A percentile compares a stretch with the other conserved stretches of the same genome.
phyloP scores from a whole-genome alignment of 2,888 invertebrate genomes.

The Branchipolynoe longqiensis region DNA sequence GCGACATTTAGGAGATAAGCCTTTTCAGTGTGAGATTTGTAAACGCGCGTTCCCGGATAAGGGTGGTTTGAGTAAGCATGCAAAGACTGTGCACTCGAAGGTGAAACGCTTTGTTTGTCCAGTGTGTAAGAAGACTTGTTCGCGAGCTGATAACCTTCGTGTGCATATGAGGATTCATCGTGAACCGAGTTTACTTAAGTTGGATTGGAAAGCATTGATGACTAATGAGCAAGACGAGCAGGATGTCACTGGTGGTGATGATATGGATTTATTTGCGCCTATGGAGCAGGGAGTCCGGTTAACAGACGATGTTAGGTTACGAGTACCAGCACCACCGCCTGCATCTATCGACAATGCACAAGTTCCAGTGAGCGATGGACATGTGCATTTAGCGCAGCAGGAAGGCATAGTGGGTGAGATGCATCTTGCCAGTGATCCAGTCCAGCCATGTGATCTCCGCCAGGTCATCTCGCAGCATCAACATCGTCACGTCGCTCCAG shows the following conservation, averaged over 20 bases:
- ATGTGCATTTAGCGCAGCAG: too few species aligned
- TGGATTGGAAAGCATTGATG: conserved; percentile 56
- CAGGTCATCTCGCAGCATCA: not conserved
- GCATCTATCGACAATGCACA: too few species aligned
- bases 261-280: not conserved
- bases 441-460: conserved; percentile 10
- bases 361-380: too few species aligned
- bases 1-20: conserved; percentile 70
- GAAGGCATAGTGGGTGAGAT: too few species aligned
- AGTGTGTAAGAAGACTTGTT: conserved; percentile 75
- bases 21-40: conserved; percentile 70
- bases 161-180: conserved; percentile 66
- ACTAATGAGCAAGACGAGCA: conserved; percentile 3
- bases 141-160: conserved; percentile 77
- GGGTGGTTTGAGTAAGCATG: conserved; percentile 77
- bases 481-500: not conserved
- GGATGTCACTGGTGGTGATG: not conserved
- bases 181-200: conserved; percentile 62
- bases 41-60: conserved; percentile 74
- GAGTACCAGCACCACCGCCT: too few species aligned
- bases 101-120: conserved; percentile 75
- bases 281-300: too few species aligned
- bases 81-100: conserved; percentile 74
- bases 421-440: not conserved
- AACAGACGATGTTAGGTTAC: too few species aligned